Evolutionary conservation across 2,888 invertebrate species (phyloP), one percentile per base, ranked within the genome.

Genomic region (Chrysomela aeneicollis): DNA sequence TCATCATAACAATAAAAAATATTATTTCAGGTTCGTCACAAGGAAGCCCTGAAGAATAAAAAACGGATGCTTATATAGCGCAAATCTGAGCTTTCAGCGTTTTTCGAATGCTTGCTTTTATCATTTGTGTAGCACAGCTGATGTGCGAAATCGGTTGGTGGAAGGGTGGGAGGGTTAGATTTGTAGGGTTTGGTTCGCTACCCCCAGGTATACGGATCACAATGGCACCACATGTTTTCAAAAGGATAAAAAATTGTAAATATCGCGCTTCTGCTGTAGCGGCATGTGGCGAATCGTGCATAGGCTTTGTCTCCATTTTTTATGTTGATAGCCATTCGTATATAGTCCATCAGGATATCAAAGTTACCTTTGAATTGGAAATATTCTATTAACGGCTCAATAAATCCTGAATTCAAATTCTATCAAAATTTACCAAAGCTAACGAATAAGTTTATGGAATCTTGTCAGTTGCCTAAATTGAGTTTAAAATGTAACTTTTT

Each of bases 121-220:
- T 42, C n/a, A 77, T 78, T 78, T 78, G 76, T 77, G 73, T 71
- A 65, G 72, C 69, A 76, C 80, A 80, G 81, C 80, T 81, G 80
- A 79, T 79, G 80, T 78, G 79, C 78, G 77, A 78, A 79, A 77
- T 73, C 70, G 63, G 71, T 68, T 59, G 51, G 66, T 62, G 66
- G 64, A 67, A 68, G 64, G 69, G 64, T 52, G 67, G 68, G 72
- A 68, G 72, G 70, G 70, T 35, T 70, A 69, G 64, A 72, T 69
- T 67, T 63, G 74, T 76, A 75, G 77, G 76, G 74, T 73, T 73
- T 72, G 67, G 66, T 70, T 72, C 67, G 74, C 73, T 68, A 73
- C 74, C 76, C 76, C 76, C 78, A 78, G 78, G 77, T 77, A 77
- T 67, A 73, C 58, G 69, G 68, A 71, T 66, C 67, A 77, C 80